Base-by-base conservation (phyloP, 2,797 vertebrate species). In the Prionace glauca region DNA sequence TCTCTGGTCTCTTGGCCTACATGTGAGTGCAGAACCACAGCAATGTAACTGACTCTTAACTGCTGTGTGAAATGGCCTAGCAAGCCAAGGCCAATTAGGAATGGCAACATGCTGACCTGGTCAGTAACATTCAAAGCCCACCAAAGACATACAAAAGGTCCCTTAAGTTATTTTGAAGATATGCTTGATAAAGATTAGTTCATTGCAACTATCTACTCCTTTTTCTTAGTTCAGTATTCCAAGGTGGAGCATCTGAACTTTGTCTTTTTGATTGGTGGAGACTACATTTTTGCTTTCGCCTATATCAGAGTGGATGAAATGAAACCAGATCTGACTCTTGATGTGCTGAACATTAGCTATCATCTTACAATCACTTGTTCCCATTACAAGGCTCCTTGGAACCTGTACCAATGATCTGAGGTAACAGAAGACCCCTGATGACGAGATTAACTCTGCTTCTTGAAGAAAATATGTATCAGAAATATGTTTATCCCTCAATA, bases 341-440 rank as follows among this genome's bases (percentile, higher is more conserved):
- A 95, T 41, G 41, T 74, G 71, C 74, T 74, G 74, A 24, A 77
- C 41, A 29, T 77, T n/a, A 20, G 67, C 93, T 95, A 69, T 77
- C 93, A 56, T 50, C 45, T 95, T 95, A 45, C 93, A 95, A 56
- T 95, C 36, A 24, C 69, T 71, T 74, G 65, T 56, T 50, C 93
- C 93, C 45, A 56, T 32, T 95, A 74, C 12, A 29, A 56, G 71
- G 24, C 41, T 74, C 24, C 12, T 56, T 29, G 93, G 93, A 74
- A 56, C 93, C 41, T 95, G 41, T 29, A 50, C 71, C 45, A 50
- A 50, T 20, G 32, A 92, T 69, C 90, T 92, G 90, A 67, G 69
- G 93, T 95, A 95, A 95, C 93, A 77, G 69, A 74, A 95, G 71
- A 32, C 10, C n/a, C 16, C 71, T 50, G 93, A 56, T 77, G 69